Percentiles rank a stretch among this genome's conserved stretches.
phyloP scores from a whole-genome alignment of 2,888 invertebrate species.

The Incurvaria masculella region DNA sequence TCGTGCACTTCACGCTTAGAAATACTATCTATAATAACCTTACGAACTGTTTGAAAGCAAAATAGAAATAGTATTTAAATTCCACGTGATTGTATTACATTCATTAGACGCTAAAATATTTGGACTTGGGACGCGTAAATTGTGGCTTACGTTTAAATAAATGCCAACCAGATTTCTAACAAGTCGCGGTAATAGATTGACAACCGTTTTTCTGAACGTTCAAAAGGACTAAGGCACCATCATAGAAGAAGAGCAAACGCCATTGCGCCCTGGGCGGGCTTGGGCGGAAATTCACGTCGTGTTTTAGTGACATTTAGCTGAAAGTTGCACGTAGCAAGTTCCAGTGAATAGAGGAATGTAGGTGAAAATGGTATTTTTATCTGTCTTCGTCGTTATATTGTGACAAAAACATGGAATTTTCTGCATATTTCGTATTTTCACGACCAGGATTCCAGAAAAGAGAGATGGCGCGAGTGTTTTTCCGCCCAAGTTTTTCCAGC shows the following conservation, averaged over 20 bases:
- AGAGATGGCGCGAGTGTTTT: constrained; percentile 13
- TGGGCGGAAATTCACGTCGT: neutral
- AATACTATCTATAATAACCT: no score
- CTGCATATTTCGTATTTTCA: constrained; percentile 41
- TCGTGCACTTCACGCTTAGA: no score
- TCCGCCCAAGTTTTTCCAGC: neutral
- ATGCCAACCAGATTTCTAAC: no score
- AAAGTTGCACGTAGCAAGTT: neutral
- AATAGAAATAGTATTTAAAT: no score
- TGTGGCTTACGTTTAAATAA: no score
- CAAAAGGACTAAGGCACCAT: constrained; percentile 11
- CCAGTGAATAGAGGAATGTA: constrained; percentile 12
- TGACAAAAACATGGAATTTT: constrained; percentile 45
- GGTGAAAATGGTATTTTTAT: constrained; percentile 15
- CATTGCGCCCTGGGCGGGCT: neutral
- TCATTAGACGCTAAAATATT: no score
- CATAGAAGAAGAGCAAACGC: neutral
- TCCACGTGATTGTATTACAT: no score
- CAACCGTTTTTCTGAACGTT: constrained; percentile 17
- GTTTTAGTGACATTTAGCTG: neutral
- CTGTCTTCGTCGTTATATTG: constrained; percentile 23
- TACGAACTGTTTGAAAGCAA: no score
- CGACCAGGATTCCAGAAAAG: constrained; percentile 27
- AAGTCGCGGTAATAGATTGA: constrained; percentile 13
- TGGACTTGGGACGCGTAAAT: no score